Percentiles rank a stretch among this genome's conserved stretches.
These are phyloP conservation scores for Papilio polytes DNA, from an alignment of 1,140 invertebrate genomes.

Conservation along the genomic window DNA sequence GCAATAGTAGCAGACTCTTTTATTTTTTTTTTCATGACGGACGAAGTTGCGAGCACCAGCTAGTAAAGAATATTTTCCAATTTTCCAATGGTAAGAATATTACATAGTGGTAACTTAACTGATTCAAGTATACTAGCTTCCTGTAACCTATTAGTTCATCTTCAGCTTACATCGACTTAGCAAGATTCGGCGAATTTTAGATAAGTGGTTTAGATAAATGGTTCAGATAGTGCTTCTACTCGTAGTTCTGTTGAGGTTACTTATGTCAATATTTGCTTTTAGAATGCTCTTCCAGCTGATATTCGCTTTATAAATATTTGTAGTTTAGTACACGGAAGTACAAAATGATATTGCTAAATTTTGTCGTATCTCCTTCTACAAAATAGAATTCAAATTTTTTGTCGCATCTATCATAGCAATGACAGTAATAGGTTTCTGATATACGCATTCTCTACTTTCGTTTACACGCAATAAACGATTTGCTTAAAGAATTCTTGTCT, in stretches of 20 bases:
- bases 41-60: no score
- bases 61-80: no score
- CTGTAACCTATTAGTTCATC: background rate
- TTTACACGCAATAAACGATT: conserved; percentile 11
- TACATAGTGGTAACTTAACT: no score
- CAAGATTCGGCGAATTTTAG: background rate
- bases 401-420: conserved; percentile 32
- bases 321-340: background rate
- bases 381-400: conserved; percentile 13
- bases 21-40: no score
- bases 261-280: background rate
- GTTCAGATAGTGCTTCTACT: background rate
- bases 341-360: conserved; percentile 20
- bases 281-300: background rate
- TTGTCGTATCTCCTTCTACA: conserved; percentile 18
- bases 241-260: background rate
- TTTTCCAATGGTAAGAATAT: no score
- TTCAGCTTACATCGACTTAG: conserved; percentile 1
- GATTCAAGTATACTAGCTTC: background rate
- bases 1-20: no score
- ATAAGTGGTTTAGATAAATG: no score
- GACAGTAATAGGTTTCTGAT: conserved; percentile 36
- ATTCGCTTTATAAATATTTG: background rate
- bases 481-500: background rate
- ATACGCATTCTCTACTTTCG: background rate